A percentile compares a stretch with the other conserved stretches of the same genome.
Conservation (phyloP, 2,888 invertebrate genomes). For the Cantharis rufa region DNA sequence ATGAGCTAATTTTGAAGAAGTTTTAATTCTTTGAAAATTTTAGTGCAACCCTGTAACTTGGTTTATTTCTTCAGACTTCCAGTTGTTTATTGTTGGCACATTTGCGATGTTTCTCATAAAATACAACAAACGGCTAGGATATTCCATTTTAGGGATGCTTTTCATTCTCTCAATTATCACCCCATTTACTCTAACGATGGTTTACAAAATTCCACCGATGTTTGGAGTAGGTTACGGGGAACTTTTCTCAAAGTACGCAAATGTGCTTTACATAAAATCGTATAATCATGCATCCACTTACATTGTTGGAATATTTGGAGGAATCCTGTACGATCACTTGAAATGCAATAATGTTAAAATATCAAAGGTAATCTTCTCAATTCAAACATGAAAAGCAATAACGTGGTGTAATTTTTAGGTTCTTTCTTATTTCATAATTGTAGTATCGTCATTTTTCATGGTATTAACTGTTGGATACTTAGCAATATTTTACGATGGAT, state of each 20-base stretch:
- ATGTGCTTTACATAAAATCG: neutral
- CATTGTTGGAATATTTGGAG: neutral
- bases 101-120: neutral
- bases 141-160: neutral
- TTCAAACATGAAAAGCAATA: neutral
- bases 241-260: neutral
- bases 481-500: neutral
- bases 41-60: slow-evolving; percentile 72
- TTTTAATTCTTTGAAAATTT: slow-evolving; percentile 14
- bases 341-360: neutral
- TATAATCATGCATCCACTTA: neutral
- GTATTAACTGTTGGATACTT: neutral
- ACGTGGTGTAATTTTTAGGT: neutral
- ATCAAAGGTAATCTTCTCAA: neutral
- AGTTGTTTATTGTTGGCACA: slow-evolving; percentile 63
- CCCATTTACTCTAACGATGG: neutral
- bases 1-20: neutral
- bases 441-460: neutral
- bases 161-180: neutral
- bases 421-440: neutral
- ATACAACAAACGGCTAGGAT: neutral
- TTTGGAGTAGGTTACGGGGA: neutral
- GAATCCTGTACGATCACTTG: neutral
- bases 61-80: slow-evolving; percentile 74
- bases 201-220: neutral